Evolutionary conservation across 92 coral and sea anemone species (phyloP).

Genomic region (Galaxea fascicularis): DNA sequence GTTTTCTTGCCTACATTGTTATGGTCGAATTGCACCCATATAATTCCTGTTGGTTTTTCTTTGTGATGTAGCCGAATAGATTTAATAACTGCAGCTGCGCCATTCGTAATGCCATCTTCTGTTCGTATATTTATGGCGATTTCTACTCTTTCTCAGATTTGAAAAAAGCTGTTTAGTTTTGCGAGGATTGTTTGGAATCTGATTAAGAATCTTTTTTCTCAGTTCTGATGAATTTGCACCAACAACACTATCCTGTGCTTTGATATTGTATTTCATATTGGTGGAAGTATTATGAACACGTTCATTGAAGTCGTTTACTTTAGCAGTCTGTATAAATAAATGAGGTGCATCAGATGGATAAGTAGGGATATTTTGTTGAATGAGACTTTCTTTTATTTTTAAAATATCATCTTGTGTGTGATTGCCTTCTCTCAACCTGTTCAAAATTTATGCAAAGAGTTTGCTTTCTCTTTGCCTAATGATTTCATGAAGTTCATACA

Average conservation of each 20-base stretch:
- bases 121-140: constrained; percentile 56
- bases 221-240: constrained; percentile 39
- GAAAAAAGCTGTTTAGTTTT: constrained; percentile 37
- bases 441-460: constrained; percentile 51
- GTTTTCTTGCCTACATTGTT: not conserved
- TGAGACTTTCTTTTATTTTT: constrained; percentile 39
- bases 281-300: constrained; percentile 43
- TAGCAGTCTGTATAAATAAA: too few species aligned
- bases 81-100: not conserved
- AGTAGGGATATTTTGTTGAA: constrained; percentile 35
- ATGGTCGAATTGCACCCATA: not conserved
- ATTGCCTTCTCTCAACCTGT: too few species aligned
- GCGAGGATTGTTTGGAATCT: constrained; percentile 27
- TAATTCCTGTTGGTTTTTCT: not conserved
- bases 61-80: not conserved
- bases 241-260: constrained; percentile 48
- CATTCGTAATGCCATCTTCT: constrained; percentile 45
- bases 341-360: constrained; percentile 45
- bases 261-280: constrained; percentile 38
- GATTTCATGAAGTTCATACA: constrained; percentile 50
- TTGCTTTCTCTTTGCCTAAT: constrained; percentile 64
- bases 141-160: constrained; percentile 48
- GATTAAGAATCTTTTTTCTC: constrained; percentile 47
- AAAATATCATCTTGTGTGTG: constrained; percentile 39
- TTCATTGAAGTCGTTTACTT: constrained; percentile 42